Conservation (phyloP, 2,888 invertebrate genomes). For the Polyploca ridens region DNA sequence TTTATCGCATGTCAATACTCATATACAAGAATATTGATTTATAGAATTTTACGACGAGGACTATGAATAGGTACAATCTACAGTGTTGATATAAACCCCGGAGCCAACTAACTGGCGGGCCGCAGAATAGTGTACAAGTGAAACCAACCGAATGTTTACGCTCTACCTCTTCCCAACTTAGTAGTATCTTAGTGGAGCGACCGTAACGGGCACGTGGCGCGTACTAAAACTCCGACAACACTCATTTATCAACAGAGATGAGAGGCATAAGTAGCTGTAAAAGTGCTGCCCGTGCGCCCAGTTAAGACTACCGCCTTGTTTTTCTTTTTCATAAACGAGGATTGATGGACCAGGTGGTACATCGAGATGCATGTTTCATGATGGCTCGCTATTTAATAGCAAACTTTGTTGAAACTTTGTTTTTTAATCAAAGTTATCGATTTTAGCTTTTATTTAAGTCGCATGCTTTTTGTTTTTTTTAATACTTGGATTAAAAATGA, state of each 20-base stretch:
- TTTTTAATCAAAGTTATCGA: neutral
- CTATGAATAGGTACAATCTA: too few relatives aligned
- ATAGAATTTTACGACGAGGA: too few relatives aligned
- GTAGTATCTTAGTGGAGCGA: slow-evolving; percentile 46
- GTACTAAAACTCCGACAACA: slow-evolving; percentile 65
- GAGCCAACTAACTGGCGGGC: neutral
- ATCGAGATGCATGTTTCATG: slow-evolving; percentile 28
- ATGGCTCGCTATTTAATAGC: slow-evolving; percentile 25
- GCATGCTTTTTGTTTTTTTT: neutral
- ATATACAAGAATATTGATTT: too few relatives aligned
- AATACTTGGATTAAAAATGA: too few relatives aligned
- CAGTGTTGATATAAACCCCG: neutral
- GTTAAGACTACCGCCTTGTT: slow-evolving; percentile 38
- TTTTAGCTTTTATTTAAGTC: neutral
- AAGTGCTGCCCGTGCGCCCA: slow-evolving; percentile 47
- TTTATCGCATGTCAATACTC: neutral
- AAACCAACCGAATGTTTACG: slow-evolving; percentile 54
- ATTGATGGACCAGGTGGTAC: slow-evolving; percentile 51
- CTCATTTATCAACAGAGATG: slow-evolving; percentile 75
- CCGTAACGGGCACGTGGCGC: slow-evolving; percentile 69
- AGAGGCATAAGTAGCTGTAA: slow-evolving; percentile 66
- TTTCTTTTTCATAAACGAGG: slow-evolving; percentile 53
- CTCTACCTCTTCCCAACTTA: slow-evolving; percentile 43
- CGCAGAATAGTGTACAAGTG: slow-evolving; percentile 45
- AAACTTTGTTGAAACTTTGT: slow-evolving; percentile 16